A percentile compares a stretch with the other conserved stretches of the same genome.
Evolutionary conservation across 1,140 invertebrate genomes (phyloP).

Genomic region (Drosophila bipectinata): DNA sequence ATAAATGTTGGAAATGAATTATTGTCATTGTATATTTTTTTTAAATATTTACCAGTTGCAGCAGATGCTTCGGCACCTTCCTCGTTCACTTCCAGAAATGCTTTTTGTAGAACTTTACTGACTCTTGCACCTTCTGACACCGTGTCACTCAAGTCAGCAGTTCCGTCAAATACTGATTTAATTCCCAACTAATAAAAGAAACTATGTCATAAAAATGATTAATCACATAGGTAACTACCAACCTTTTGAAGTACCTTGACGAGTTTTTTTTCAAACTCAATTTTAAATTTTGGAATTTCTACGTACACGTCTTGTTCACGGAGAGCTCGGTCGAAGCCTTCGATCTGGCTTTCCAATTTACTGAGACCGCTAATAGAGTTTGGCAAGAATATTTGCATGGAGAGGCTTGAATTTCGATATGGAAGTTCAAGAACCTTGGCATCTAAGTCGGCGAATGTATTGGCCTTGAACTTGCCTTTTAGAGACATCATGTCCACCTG

Average conservation of each 20-base stretch:
- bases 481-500: constrained; percentile 85
- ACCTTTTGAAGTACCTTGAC: constrained; percentile 84
- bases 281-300: constrained; percentile 87
- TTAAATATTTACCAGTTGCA: constrained; percentile 67
- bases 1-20: too few relatives aligned
- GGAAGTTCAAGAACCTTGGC: constrained; percentile 37
- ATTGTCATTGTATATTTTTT: too few relatives aligned
- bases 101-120: constrained; percentile 85
- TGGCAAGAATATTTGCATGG: constrained; percentile 87
- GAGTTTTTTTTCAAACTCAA: constrained; percentile 85
- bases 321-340: constrained; percentile 63
- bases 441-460: constrained; percentile 48
- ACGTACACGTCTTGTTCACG: constrained; percentile 82
- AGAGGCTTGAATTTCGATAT: constrained; percentile 70
- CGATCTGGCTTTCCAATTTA: constrained; percentile 83
- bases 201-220: too few relatives aligned
- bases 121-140: constrained; percentile 53
- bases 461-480: constrained; percentile 52
- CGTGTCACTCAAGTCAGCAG: constrained; percentile 87
- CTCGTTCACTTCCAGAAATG: constrained; percentile 86
- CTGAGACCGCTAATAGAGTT: constrained; percentile 84
- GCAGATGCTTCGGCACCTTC: constrained; percentile 85
- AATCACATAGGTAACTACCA: neutral
- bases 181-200: constrained; percentile 85
- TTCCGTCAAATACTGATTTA: constrained; percentile 84